phyloP scores from a whole-genome alignment of 2,113 vertebrate species.

The Anguilla japonica region DNA sequence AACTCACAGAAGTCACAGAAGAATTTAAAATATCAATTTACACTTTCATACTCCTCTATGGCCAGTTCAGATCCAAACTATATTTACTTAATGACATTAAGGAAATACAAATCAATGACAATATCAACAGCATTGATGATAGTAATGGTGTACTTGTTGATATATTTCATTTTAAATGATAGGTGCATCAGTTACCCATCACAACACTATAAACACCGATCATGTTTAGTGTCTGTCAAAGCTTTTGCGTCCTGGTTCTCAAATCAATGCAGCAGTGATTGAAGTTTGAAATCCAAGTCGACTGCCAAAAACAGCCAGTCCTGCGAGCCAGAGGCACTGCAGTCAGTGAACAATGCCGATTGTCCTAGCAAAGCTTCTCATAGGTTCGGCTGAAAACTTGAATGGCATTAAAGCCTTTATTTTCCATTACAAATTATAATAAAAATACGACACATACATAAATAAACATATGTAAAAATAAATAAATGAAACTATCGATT shows the following conservation, averaged over 20 bases:
- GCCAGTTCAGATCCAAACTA: background rate
- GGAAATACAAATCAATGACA: background rate
- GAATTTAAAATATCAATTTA: background rate
- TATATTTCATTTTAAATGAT: background rate
- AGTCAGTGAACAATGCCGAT: background rate
- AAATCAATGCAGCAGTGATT: background rate
- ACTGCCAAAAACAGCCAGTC: background rate
- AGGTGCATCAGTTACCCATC: background rate
- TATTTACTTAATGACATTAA: background rate
- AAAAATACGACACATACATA: too few relatives aligned
- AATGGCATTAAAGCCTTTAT: background rate
- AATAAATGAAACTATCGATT: background rate
- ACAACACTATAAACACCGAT: background rate
- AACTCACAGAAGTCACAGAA: background rate
- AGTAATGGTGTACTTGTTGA: background rate
- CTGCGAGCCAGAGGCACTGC: background rate
- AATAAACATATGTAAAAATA: background rate
- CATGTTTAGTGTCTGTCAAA: constrained; percentile 3
- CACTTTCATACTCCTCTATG: background rate
- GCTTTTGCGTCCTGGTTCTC: background rate
- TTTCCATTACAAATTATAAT: background rate
- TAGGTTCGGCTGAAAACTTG: background rate
- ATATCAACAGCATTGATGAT: background rate
- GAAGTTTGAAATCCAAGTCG: background rate
- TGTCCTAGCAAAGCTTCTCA: background rate